Evolutionary conservation across 2,113 vertebrate genomes (phyloP).

Genomic region (Athene cunicularia): DNA sequence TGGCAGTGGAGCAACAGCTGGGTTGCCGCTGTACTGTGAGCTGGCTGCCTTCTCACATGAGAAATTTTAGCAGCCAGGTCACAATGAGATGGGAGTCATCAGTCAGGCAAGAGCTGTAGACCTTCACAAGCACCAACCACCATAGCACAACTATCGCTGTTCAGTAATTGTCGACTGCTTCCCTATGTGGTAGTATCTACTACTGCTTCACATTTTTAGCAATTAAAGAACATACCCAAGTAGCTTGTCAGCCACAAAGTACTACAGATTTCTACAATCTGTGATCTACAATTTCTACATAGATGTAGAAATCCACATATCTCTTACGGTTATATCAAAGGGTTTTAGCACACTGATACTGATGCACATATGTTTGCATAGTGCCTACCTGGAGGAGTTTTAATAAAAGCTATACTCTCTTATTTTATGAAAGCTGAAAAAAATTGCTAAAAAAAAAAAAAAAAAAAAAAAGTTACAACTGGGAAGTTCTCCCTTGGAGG

Average conservation of each 20-base stretch:
- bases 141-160: not conserved
- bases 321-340: not conserved
- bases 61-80: not conserved
- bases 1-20: not conserved
- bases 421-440: not conserved
- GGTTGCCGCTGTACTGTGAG: not conserved
- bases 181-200: rapidly evolving
- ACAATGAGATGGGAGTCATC: not conserved
- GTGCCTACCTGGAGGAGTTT: not conserved
- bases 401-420: not conserved
- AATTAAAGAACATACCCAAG: not conserved
- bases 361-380: not conserved
- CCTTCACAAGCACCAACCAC: not conserved
- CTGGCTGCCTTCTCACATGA: not conserved
- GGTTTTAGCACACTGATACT: not conserved
- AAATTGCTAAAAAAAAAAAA: not conserved
- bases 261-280: not conserved
- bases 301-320: not conserved
- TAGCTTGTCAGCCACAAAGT: not conserved
- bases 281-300: not conserved
- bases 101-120: not conserved
- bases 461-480: not conserved
- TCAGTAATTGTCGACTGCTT: not conserved
- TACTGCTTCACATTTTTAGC: not conserved
- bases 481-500: not conserved